phyloP scores from a whole-genome alignment of 2,797 vertebrate genomes.

The Varecia variegata region DNA sequence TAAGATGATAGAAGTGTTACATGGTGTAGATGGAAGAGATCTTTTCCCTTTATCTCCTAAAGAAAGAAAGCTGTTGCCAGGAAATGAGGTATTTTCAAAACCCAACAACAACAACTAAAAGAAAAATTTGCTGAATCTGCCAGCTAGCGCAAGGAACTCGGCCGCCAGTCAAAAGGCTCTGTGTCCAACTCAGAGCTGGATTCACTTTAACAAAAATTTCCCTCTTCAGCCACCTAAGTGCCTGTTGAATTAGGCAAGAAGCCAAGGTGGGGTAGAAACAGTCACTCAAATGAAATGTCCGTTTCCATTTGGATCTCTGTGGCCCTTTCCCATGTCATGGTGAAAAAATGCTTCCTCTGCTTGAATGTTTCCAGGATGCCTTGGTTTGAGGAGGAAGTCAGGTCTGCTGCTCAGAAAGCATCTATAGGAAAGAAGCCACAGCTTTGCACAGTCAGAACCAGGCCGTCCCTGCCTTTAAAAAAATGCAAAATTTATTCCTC shows the following conservation, averaged over 20 bases:
- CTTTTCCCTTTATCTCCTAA: slow-evolving; percentile 63
- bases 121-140: slow-evolving; percentile 65
- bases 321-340: slow-evolving; percentile 65
- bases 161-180: slow-evolving; percentile 63
- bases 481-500: slow-evolving; percentile 75
- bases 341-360: slow-evolving; percentile 70
- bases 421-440: slow-evolving; percentile 16
- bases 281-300: slow-evolving; percentile 20
- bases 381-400: slow-evolving; percentile 5
- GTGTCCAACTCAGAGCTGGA: slow-evolving; percentile 65
- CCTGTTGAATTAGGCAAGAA: slow-evolving; percentile 44
- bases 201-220: slow-evolving; percentile 69
- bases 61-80: slow-evolving; percentile 73
- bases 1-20: slow-evolving; percentile 16
- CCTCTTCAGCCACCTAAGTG: slow-evolving; percentile 56
- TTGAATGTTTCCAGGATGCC: slow-evolving; percentile 65
- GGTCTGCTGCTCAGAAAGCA: slow-evolving; percentile 13
- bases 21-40: slow-evolving; percentile 33
- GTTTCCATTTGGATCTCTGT: slow-evolving; percentile 50
- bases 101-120: slow-evolving; percentile 54
- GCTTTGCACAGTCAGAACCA: slow-evolving; percentile 61
- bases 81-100: slow-evolving; percentile 70
- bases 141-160: slow-evolving; percentile 65
- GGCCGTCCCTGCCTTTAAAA: slow-evolving; percentile 47
- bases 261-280: slow-evolving; percentile 49